phyloP scores from a whole-genome alignment of 53 echinoderm and acorn worm genomes.

The Stichopus horrens region DNA sequence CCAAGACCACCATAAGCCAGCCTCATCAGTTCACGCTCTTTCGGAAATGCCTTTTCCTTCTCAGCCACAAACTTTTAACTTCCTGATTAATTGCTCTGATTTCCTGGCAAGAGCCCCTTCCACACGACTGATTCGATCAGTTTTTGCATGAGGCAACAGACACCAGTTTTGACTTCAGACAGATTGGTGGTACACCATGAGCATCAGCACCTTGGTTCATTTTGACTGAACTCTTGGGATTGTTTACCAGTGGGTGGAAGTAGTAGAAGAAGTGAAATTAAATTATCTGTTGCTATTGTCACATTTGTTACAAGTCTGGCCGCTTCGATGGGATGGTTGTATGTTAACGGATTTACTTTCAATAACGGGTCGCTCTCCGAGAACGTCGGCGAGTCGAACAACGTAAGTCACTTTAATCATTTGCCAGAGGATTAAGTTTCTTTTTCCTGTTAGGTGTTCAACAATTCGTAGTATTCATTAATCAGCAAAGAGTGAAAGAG shows the following conservation, averaged over 20 bases:
- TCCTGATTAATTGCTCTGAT: slow-evolving; percentile 15
- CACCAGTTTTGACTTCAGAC: background rate
- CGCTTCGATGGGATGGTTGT: slow-evolving; percentile 12
- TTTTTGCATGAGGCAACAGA: background rate
- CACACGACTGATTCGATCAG: slow-evolving; percentile 9
- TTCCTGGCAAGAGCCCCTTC: slow-evolving; percentile 1
- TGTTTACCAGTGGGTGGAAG: background rate
- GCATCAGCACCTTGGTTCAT: background rate
- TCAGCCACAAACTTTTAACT: slow-evolving; percentile 30
- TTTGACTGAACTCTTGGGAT: background rate
- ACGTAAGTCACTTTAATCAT: background rate
- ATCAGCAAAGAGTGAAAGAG: no score
- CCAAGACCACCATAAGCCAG: background rate
- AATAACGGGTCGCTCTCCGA: background rate
- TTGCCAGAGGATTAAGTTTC: background rate
- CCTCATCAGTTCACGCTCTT: slow-evolving; percentile 20
- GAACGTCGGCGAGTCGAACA: background rate
- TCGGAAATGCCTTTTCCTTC: background rate
- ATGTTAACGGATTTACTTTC: slow-evolving; percentile 13
- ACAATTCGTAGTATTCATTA: no score
- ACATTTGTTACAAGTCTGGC: background rate
- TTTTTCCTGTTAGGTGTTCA: no score
- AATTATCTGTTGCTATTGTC: background rate
- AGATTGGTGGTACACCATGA: background rate
- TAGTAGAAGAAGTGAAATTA: background rate